Conservation (phyloP, 2,888 invertebrate genomes). For the Tanytarsus gracilentus region DNA sequence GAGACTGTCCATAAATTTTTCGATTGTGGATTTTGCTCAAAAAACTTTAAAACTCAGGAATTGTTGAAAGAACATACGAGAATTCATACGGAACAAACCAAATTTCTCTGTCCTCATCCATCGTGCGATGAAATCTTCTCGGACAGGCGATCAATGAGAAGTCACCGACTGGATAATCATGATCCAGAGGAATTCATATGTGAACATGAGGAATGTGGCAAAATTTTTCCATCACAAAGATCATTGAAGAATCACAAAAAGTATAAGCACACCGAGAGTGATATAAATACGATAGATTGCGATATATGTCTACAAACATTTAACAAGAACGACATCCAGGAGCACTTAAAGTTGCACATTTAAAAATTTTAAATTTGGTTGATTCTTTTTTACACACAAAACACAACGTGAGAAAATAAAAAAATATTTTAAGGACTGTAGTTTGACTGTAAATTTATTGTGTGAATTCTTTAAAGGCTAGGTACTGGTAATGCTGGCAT, state of each 20-base stretch:
- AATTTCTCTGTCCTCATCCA: neutral
- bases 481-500: constrained; percentile 54
- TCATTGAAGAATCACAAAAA: constrained; percentile 12
- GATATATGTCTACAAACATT: constrained; percentile 7
- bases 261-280: neutral
- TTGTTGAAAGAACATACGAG: constrained; percentile 7
- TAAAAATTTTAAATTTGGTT: neutral
- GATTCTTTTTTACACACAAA: constrained; percentile 3
- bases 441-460: neutral
- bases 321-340: neutral
- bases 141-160: neutral
- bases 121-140: neutral
- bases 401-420: neutral
- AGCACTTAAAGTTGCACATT: constrained; percentile 15
- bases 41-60: constrained; percentile 4
- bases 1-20: constrained; percentile 8
- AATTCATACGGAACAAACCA: constrained; percentile 2
- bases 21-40: constrained; percentile 11
- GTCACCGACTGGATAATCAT: neutral
- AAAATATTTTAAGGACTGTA: neutral
- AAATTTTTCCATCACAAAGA: constrained; percentile 4
- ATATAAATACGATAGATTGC: neutral
- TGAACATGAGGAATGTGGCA: constrained; percentile 2
- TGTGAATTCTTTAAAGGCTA: too few relatives aligned
- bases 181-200: constrained; percentile 6